phyloP scores from a whole-genome alignment of 2,113 vertebrate genomes.

The Leucoraja erinaceus region DNA sequence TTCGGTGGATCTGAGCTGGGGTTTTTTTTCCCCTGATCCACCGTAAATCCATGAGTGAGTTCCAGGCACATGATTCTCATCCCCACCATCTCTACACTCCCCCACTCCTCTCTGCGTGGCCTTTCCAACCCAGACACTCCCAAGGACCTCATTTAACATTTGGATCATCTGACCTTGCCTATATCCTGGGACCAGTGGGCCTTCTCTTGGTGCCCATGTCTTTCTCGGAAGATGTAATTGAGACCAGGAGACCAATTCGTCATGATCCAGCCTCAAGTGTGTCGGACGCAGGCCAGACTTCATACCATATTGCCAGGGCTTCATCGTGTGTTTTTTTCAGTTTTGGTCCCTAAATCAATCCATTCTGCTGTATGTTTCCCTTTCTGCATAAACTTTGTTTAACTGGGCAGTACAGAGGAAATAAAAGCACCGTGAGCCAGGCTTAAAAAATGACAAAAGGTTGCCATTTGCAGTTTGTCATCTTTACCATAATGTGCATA shows the following conservation, averaged over 20 bases:
- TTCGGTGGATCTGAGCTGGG: too few species aligned
- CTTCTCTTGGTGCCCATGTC: not conserved
- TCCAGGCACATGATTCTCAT: too few species aligned
- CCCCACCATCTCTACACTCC: not conserved
- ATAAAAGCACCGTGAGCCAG: not conserved
- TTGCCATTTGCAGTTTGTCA: not conserved
- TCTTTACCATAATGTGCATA: not conserved
- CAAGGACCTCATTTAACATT: not conserved
- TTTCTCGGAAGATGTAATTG: not conserved
- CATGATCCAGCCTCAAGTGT: not conserved
- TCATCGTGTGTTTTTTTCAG: not conserved
- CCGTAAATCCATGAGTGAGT: not conserved
- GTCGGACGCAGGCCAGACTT: not conserved
- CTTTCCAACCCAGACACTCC: not conserved
- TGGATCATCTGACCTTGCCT: not conserved
- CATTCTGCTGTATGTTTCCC: not conserved
- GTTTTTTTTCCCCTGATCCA: not conserved
- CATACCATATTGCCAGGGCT: not conserved
- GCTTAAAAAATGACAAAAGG: not conserved
- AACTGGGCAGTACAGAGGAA: not conserved
- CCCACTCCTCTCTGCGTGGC: not conserved
- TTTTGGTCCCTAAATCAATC: not conserved
- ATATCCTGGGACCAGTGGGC: not conserved
- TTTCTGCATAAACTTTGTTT: conserved; percentile 15
- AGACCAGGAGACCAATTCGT: not conserved